phyloP scores from a whole-genome alignment of 2,113 vertebrate genomes.

The Perognathus longimembris region DNA sequence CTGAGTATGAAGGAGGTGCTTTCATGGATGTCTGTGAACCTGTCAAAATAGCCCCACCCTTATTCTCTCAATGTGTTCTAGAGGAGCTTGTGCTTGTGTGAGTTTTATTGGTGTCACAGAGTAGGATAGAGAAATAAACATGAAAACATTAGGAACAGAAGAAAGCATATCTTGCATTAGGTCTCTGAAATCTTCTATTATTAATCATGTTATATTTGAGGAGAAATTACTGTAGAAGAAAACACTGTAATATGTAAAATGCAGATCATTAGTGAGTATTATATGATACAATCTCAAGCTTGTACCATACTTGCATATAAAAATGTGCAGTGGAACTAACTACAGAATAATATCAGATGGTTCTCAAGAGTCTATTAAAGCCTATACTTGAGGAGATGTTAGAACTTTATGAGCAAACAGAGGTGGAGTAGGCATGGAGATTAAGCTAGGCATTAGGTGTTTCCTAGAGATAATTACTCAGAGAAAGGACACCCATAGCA shows the following conservation, averaged over 20 bases:
- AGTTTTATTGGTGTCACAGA: neutral
- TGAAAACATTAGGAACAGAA: neutral
- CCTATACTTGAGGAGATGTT: fast-evolving
- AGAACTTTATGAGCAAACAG: neutral
- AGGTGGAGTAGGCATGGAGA: neutral
- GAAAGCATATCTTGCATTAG: neutral
- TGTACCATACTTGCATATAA: neutral
- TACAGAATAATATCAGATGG: neutral
- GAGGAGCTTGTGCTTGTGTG: neutral
- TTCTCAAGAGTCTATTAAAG: neutral
- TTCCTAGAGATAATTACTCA: neutral
- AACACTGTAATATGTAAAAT: neutral
- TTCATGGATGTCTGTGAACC: neutral
- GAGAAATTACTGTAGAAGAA: neutral
- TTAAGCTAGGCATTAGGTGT: fast-evolving
- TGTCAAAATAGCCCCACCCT: fast-evolving
- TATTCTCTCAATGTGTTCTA: neutral
- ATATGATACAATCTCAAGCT: neutral
- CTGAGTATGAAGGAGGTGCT: too few relatives aligned
- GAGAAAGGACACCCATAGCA: neutral
- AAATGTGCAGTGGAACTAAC: neutral
- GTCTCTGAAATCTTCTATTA: neutral
- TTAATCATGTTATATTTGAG: neutral
- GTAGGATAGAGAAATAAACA: neutral
- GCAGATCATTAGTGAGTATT: neutral